Evolutionary conservation across 2,113 vertebrate species (phyloP), one percentile per base, ranked within the genome.

Genomic region (Morone saxatilis): DNA sequence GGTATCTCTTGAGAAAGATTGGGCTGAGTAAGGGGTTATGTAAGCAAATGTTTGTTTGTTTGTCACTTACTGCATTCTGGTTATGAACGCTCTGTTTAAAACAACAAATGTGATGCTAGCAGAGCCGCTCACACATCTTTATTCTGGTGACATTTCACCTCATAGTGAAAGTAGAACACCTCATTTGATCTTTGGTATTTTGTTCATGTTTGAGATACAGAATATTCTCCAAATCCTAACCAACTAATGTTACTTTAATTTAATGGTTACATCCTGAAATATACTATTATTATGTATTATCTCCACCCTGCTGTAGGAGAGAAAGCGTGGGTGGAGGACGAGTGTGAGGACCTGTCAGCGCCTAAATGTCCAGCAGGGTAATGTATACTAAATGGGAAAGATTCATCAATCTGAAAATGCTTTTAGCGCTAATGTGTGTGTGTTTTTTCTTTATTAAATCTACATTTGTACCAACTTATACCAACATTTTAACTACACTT

Each of bases 311-410:
- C 7, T 53, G 6, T 36, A 95, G 95, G 92, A 57, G 89, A 92
- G 48, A 91, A 6, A 1, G 11, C 87, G 36, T 96, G 95, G 95
- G 83, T 94, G 66, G 79, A 94, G 20, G 95, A 94, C 12, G 0
- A 9, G 7, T 96, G 95, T 86, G 91, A 88, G 0, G 87, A 94
- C 57, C 69, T 94, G 48, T 66, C 22, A 1, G 7, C 61, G 0
- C 75, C 92, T 0, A 43, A 31, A 1, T 96, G 95, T 75, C 95
- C 95, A 1, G 22, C 78, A 41, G 75, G 89, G 95, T 96, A 74
- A 89, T 5, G 1, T 0, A 1, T 31, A 2, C 16, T 31, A 7
- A 3, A n/a, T 8, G 7, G 14, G 12, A 53, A 1, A 4, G 10
- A 20, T 7, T 50, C 16, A 50, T 50, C 31, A 31, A 31, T 31